Percentiles rank a stretch among this genome's conserved stretches.
Evolutionary conservation across 2,888 invertebrate species (phyloP).

Genomic region (Lampropteryx suffumata): DNA sequence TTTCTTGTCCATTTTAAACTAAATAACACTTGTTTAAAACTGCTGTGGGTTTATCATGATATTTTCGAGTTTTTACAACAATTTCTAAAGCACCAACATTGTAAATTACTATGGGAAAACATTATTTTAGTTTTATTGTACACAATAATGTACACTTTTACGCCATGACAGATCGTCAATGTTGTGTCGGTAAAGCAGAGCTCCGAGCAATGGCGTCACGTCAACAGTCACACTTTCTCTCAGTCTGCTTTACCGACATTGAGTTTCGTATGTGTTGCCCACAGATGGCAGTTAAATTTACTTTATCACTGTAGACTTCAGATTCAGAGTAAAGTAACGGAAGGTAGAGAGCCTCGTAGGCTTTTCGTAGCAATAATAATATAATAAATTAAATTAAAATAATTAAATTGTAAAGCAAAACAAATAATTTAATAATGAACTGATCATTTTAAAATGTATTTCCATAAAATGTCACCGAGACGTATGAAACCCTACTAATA

Average conservation of each 20-base stretch:
- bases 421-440: no score
- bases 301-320: not conserved
- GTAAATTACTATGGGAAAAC: conserved; percentile 67
- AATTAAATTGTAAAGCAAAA: no score
- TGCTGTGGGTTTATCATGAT: conserved; percentile 74
- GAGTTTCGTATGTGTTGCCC: conserved; percentile 3
- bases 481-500: no score
- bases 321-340: no score
- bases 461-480: no score
- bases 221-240: conserved; percentile 26
- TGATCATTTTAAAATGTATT: no score
- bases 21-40: conserved; percentile 58
- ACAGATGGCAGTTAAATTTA: conserved; percentile 46
- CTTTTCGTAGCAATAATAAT: no score
- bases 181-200: conserved; percentile 64
- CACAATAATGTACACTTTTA: conserved; percentile 66
- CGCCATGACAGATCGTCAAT: conserved; percentile 75
- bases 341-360: no score
- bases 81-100: conserved; percentile 59
- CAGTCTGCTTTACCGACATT: conserved; percentile 54
- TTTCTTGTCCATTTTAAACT: conserved; percentile 89
- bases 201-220: conserved; percentile 54
- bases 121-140: conserved; percentile 77
- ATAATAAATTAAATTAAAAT: no score
- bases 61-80: conserved; percentile 67